phyloP scores from a whole-genome alignment of 2,797 vertebrate species.

The Silurus aristotelis region DNA sequence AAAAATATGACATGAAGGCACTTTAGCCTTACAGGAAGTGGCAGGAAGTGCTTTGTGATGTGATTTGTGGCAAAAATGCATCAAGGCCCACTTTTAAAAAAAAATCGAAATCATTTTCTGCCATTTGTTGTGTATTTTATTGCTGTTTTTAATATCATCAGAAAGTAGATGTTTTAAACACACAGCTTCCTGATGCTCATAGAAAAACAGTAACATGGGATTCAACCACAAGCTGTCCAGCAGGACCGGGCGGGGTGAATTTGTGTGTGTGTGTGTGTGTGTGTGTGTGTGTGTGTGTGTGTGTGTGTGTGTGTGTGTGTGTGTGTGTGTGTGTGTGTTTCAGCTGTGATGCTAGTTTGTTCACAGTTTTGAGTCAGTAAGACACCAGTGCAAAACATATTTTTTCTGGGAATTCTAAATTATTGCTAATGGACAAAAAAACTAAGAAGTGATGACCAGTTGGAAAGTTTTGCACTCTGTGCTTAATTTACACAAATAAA shows the following conservation, averaged over 20 bases:
- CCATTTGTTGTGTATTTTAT: not conserved
- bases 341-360: not conserved
- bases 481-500: not conserved
- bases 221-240: not conserved
- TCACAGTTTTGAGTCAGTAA: not conserved
- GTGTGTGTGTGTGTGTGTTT: not conserved
- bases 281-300: too few relatives aligned
- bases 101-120: not conserved
- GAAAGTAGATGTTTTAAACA: not conserved
- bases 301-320: too few relatives aligned
- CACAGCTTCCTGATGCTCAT: not conserved
- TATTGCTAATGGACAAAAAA: not conserved
- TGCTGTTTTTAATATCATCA: not conserved
- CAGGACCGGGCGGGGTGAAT: too few relatives aligned
- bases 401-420: not conserved
- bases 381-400: not conserved
- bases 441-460: not conserved
- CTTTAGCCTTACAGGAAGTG: not conserved
- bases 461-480: not conserved
- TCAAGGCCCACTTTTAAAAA: too few relatives aligned
- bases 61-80: not conserved
- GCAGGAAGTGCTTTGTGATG: not conserved
- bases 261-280: not conserved
- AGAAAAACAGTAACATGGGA: not conserved
- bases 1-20: not conserved